These are phyloP conservation scores for Mus minutoides DNA, from an alignment of 2,797 vertebrate genomes.

Conservation along the genomic window DNA sequence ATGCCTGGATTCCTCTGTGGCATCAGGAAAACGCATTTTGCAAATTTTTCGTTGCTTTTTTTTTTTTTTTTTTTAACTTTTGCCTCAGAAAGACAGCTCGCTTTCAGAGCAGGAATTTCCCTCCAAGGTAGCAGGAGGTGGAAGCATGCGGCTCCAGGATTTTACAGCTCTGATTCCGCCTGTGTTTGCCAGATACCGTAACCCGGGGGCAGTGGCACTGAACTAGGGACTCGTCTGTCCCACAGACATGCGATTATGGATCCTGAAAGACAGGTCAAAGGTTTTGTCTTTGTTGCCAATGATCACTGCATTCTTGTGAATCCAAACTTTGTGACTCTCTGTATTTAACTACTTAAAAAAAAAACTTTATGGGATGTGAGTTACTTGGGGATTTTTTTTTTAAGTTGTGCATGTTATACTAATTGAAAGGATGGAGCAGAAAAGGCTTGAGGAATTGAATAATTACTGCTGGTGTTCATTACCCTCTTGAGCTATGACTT, in stretches of 20 bases:
- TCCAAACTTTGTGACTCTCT: conserved; percentile 38
- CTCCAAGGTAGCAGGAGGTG: conserved; percentile 85
- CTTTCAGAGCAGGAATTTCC: conserved; percentile 89
- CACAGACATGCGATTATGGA: conserved; percentile 81
- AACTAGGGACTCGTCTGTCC: conserved; percentile 63
- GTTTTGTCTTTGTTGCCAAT: conserved; percentile 77
- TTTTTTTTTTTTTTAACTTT: conserved; percentile 80
- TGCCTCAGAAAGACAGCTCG: conserved; percentile 87
- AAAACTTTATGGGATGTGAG: background rate
- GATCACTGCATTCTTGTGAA: conserved; percentile 32
- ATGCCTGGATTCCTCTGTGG: conserved; percentile 90
- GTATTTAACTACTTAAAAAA: conserved; percentile 39
- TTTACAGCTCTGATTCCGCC: conserved; percentile 77
- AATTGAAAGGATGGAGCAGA: background rate
- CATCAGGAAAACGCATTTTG: conserved; percentile 92
- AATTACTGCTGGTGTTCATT: background rate
- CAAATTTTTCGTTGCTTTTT: conserved; percentile 88
- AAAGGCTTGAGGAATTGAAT: background rate
- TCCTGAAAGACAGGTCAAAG: conserved; percentile 80
- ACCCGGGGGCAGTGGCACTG: conserved; percentile 67
- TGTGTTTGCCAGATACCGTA: conserved; percentile 76
- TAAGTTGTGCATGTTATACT: conserved; percentile 33
- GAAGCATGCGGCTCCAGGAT: conserved; percentile 80
- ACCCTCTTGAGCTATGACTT: background rate
- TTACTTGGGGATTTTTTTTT: background rate